These are phyloP conservation scores for Hybognathus amarus DNA, from an alignment of 2,797 vertebrate species.

Conservation along the genomic window DNA sequence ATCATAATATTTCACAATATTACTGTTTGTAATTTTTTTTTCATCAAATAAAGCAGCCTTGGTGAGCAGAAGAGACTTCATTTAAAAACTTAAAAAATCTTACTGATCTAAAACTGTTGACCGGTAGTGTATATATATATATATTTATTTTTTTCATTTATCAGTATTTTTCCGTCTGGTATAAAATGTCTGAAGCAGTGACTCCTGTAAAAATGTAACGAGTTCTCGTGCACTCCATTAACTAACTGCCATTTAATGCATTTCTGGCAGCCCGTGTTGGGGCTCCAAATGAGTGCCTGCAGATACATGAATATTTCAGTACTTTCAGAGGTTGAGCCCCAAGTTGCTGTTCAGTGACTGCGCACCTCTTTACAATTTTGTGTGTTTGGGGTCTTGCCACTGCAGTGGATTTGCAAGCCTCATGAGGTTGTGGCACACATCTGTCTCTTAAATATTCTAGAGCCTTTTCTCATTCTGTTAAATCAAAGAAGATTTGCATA, in stretches of 20 bases:
- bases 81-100: too few relatives aligned
- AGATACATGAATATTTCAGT: conserved; percentile 47
- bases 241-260: conserved; percentile 48
- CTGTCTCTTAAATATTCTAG: conserved; percentile 40
- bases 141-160: background rate
- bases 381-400: conserved; percentile 19
- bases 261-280: conserved; percentile 34
- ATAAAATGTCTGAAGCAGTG: conserved; percentile 15
- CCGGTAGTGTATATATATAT: too few relatives aligned
- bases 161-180: background rate
- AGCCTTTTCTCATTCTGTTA: conserved; percentile 42
- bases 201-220: conserved; percentile 27
- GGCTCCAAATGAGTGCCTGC: conserved; percentile 45
- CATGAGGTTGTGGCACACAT: conserved; percentile 33
- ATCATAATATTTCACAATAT: too few relatives aligned
- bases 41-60: too few relatives aligned
- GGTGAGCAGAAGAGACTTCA: too few relatives aligned
- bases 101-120: too few relatives aligned
- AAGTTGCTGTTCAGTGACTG: conserved; percentile 24
- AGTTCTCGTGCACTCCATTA: conserved; percentile 50
- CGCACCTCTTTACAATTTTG: conserved; percentile 10
- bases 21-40: too few relatives aligned
- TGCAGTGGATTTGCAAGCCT: conserved; percentile 21
- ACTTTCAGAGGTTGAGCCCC: conserved; percentile 25
- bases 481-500: conserved; percentile 58